Evolutionary conservation across 2,888 invertebrate species (phyloP), one percentile per base, ranked within the genome.

Genomic region (Netelia virgata): DNA sequence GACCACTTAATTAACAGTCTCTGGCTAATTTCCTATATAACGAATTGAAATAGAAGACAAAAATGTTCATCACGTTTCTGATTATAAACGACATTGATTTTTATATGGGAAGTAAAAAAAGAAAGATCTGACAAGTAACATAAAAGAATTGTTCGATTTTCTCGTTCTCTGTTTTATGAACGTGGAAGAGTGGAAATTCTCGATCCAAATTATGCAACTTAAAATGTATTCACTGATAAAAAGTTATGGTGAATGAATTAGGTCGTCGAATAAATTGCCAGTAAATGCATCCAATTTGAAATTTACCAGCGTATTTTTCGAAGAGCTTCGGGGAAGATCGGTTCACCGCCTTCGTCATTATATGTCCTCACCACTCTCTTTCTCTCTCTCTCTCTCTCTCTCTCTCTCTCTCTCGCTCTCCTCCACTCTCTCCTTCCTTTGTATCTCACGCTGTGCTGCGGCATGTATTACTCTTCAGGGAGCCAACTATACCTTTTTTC

Each of bases 341-440:
- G 20, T 61, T 36, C 73, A 50, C 41, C 74, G 23, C 43, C 53
- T 63, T 36, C 20, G 68, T 69, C 61, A 75, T 69, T 75, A 75
- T 69, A 14, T 11, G 14, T 47, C 47, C 47, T 47, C 47, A 1
- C 55, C 57, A 28, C 53, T 69, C 18, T 63, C 53, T 53, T 50
- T 61, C n/a, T 64, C 50, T 47, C 41, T 74, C 61, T 23, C 28
- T 69, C 11, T 23, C 23, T 23, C 23, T n/a, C n/a, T n/a, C n/a
- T n/a, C n/a, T n/a, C n/a, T n/a, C n/a, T n/a, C n/a, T n/a, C n/a
- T n/a, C n/a, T n/a, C 23, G 41, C 36, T 10, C 2, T 8, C 50
- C 47, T n/a, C 61, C 20, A 9, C 59, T 20, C 50, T 43, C 8
- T 68, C 55, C 16, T 0, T 55, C 36, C 18, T 50, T 66, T 2